Percentiles rank a stretch among this genome's conserved stretches.
phyloP scores from a whole-genome alignment of 2,113 vertebrate genomes.

The Guaruba guarouba region DNA sequence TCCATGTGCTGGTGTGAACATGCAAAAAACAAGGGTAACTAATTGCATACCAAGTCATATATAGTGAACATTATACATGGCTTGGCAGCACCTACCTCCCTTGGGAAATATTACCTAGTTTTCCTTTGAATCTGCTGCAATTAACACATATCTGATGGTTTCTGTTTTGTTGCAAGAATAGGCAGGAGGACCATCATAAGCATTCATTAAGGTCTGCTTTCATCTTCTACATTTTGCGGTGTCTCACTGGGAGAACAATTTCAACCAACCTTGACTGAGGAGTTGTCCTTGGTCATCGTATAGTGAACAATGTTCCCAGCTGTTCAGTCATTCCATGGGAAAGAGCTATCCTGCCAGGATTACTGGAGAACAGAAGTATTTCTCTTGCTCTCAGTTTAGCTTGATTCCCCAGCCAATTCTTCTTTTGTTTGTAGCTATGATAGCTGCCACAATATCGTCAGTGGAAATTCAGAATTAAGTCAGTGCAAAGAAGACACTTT shows the following conservation, averaged over 20 bases:
- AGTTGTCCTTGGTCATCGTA: background rate
- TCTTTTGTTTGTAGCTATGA: background rate
- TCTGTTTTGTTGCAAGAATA: background rate
- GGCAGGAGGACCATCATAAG: background rate
- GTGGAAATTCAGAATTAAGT: background rate
- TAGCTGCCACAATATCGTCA: background rate
- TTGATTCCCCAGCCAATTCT: background rate
- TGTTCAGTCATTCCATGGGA: background rate
- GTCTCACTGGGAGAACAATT: background rate
- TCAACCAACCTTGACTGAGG: background rate
- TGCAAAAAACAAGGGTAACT: background rate
- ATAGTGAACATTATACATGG: background rate
- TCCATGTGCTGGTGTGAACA: background rate
- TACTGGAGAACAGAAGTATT: background rate
- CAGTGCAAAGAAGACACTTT: background rate
- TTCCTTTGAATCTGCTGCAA: background rate
- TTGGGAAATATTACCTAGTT: background rate
- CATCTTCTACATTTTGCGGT: background rate
- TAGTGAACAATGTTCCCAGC: background rate
- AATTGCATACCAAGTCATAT: background rate
- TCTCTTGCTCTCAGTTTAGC: background rate
- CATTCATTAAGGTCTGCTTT: background rate
- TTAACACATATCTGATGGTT: conserved; percentile 2
- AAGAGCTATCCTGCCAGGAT: background rate
- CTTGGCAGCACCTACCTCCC: background rate